A percentile compares a stretch with the other conserved stretches of the same genome.
phyloP scores from a whole-genome alignment of 1,140 invertebrate species.

The Aphelinus certus region DNA sequence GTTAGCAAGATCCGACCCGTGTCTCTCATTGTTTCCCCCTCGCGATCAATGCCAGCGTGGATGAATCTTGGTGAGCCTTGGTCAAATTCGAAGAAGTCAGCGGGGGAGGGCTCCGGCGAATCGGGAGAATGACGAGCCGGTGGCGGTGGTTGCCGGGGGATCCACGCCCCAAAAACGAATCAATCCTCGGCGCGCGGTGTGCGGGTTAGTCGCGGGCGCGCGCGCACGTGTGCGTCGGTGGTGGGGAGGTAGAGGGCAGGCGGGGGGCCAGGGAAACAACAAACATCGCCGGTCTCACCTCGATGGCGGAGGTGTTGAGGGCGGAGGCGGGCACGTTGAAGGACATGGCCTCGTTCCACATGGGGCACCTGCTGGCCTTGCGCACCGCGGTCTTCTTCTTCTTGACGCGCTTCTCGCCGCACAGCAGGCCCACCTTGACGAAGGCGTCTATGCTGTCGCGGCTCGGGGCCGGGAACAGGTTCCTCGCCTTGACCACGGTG shows the following conservation, averaged over 20 bases:
- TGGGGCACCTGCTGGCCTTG: conserved; percentile 86
- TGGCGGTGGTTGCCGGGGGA: neutral
- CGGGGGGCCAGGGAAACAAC: neutral
- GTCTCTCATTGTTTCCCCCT: too few species aligned
- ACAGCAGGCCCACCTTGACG: conserved; percentile 89
- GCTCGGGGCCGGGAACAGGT: conserved; percentile 74
- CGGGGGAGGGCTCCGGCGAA: neutral
- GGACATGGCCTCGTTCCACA: conserved; percentile 93
- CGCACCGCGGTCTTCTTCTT: conserved; percentile 91
- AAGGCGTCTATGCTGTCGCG: conserved; percentile 78
- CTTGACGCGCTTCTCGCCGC: conserved; percentile 87
- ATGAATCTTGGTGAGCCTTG: too few species aligned
- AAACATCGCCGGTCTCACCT: conserved; percentile 66
- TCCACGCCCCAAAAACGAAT: too few species aligned
- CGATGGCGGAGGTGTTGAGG: conserved; percentile 77
- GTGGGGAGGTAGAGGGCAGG: neutral
- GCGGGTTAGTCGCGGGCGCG: too few species aligned
- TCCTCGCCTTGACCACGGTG: conserved; percentile 84
- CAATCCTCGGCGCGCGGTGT: too few species aligned
- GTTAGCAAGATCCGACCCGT: too few species aligned
- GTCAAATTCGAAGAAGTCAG: too few species aligned
- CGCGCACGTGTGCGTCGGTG: too few species aligned
- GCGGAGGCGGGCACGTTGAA: conserved; percentile 83
- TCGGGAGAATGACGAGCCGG: neutral
- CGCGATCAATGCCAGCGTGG: too few species aligned